Evolutionary conservation across 2,888 invertebrate genomes (phyloP), one percentile per base, ranked within the genome.

Genomic region (Rotaria sp.): DNA sequence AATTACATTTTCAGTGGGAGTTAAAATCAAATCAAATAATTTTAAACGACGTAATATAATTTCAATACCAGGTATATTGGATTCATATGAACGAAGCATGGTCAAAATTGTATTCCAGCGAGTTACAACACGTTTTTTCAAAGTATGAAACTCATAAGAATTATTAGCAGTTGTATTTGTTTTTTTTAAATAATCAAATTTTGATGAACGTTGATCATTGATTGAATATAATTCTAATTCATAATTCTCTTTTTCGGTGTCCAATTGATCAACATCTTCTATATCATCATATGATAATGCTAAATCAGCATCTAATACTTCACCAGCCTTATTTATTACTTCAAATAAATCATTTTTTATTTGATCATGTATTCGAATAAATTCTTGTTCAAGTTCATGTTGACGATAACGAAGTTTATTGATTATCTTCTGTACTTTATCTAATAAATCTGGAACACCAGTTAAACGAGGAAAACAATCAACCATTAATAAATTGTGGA

Each of bases 371-470:
- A 67, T 30, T 67, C 59, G 59, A 67, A 67, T 67, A 67, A 67
- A 67, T 67, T 67, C 59, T 67, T 67, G 30, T 67, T 67, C 59
- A 67, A 67, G 59, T 67, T 67, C 59, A 67, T 67, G 59, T 30
- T 67, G 59, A 67, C 59, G 59, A 67, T 67, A 67, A 67, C 30
- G 59, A 67, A 67, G 59, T 67, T 67, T 67, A 67, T 67, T 67
- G 30, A 67, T 67, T 67, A 67, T 67, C 13, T n/a, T 67, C 30
- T 67, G 59, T n/a, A 67, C 59, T 67, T 67, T 67, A 67, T 67
- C 30, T 35, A n/a, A 67, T 67, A 67, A 10, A 67, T 67, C 59
- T 67, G 59, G 30, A 30, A 67, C 59, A 67, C 30, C 59, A 35
- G 59, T 67, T 67, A 67, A 67, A 30, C 30, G n/a, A 67, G 59